These are phyloP conservation scores for Griposia aprilina DNA, from an alignment of 2,888 invertebrate species.

Conservation along the genomic window DNA sequence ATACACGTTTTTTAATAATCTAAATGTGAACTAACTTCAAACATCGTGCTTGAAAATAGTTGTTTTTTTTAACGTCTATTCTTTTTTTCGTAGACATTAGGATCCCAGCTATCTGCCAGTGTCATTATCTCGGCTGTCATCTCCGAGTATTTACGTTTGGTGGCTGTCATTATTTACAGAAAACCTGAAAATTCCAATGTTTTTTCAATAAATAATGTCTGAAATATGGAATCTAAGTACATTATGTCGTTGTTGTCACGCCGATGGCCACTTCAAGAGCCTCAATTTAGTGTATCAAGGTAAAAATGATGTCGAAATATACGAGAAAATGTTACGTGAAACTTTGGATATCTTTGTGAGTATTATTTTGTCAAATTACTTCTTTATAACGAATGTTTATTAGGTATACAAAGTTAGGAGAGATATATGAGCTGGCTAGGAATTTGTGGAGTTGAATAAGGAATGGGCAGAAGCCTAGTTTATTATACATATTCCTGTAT, in stretches of 20 bases:
- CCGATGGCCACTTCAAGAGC: constrained; percentile 77
- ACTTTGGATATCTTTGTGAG: constrained; percentile 80
- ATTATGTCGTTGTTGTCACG: constrained; percentile 84
- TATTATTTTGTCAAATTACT: constrained; percentile 38
- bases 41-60: background rate
- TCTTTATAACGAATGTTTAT: background rate
- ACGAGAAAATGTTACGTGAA: constrained; percentile 75
- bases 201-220: constrained; percentile 69
- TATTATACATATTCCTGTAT: too few species aligned
- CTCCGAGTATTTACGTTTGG: too few species aligned
- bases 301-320: constrained; percentile 74
- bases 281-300: constrained; percentile 67
- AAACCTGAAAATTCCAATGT: background rate
- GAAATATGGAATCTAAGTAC: constrained; percentile 71
- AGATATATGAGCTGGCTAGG: background rate
- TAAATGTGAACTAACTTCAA: background rate
- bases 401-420: background rate
- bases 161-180: constrained; percentile 2
- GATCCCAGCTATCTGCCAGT: background rate
- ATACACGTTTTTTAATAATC: background rate
- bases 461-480: too few species aligned
- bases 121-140: background rate
- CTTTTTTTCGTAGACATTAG: too few species aligned
- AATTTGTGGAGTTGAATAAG: too few species aligned
- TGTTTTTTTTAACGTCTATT: background rate